These are phyloP conservation scores for Trichogramma pretiosum DNA, from an alignment of 1,140 invertebrate genomes.

Conservation along the genomic window DNA sequence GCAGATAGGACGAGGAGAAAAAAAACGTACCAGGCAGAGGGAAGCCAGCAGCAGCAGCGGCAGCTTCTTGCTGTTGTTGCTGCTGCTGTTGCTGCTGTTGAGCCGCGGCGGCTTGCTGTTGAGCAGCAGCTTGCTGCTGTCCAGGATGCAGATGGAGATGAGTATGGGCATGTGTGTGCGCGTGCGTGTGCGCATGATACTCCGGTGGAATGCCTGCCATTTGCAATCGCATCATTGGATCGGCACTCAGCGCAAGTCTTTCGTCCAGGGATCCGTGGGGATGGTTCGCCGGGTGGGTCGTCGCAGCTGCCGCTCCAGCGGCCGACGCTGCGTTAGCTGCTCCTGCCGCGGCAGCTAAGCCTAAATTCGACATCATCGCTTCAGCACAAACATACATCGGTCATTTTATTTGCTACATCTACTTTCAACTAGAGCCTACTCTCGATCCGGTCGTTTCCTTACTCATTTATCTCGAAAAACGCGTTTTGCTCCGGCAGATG, in stretches of 20 bases:
- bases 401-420: conserved; percentile 9
- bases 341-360: conserved; percentile 43
- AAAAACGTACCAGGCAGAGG: conserved; percentile 50
- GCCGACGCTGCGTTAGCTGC: conserved; percentile 38
- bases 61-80: conserved; percentile 43
- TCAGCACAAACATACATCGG: conserved; percentile 31
- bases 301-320: conserved; percentile 32
- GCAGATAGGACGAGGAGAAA: neutral
- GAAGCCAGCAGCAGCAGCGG: conserved; percentile 49
- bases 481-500: no score
- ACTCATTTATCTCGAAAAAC: no score
- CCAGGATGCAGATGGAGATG: conserved; percentile 82
- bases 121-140: conserved; percentile 67
- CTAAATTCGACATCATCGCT: conserved; percentile 41
- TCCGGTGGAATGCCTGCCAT: conserved; percentile 76
- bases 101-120: conserved; percentile 57
- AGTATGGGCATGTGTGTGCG: conserved; percentile 83
- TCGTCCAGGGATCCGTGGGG: conserved; percentile 56
- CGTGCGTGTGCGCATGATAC: conserved; percentile 75
- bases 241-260: conserved; percentile 59
- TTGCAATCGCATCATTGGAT: conserved; percentile 72
- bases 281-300: conserved; percentile 39
- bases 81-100: conserved; percentile 49
- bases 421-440: no score
- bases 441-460: no score